These are phyloP conservation scores for Cydia strobilella DNA, from an alignment of 1,140 invertebrate genomes.

Conservation along the genomic window DNA sequence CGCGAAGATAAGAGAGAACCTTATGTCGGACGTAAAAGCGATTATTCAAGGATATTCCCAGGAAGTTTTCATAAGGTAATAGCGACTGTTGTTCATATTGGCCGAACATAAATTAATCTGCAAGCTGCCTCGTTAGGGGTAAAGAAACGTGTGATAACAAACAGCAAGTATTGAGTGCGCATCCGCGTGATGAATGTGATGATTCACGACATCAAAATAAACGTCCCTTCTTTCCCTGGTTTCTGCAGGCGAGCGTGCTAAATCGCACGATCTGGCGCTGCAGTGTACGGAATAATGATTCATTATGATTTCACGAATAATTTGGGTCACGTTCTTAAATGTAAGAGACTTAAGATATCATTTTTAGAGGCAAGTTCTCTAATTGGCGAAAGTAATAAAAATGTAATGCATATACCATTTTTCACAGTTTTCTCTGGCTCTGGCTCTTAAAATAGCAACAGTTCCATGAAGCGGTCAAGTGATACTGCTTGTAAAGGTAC, in stretches of 20 bases:
- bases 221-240: constrained; percentile 48
- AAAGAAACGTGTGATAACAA: constrained; percentile 28
- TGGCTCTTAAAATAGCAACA: too few relatives aligned
- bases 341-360: not conserved
- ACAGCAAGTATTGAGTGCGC: constrained; percentile 16
- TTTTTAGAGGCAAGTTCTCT: too few relatives aligned
- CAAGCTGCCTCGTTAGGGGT: not conserved
- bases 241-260: constrained; percentile 48
- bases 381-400: not conserved
- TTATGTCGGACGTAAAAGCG: not conserved
- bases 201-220: constrained; percentile 72
- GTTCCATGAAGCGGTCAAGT: too few relatives aligned
- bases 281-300: constrained; percentile 10
- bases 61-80: not conserved
- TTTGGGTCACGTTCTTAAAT: not conserved
- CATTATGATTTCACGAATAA: not conserved
- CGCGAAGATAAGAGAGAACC: too few relatives aligned
- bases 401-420: not conserved
- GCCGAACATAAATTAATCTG: not conserved
- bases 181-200: constrained; percentile 36
- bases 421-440: not conserved
- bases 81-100: not conserved
- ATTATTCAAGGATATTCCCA: not conserved
- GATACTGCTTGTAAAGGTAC: too few relatives aligned
- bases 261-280: constrained; percentile 57